Evolutionary conservation across 2,113 vertebrate species (phyloP), one percentile per base, ranked within the genome.

Genomic region (Tichodroma muraria): DNA sequence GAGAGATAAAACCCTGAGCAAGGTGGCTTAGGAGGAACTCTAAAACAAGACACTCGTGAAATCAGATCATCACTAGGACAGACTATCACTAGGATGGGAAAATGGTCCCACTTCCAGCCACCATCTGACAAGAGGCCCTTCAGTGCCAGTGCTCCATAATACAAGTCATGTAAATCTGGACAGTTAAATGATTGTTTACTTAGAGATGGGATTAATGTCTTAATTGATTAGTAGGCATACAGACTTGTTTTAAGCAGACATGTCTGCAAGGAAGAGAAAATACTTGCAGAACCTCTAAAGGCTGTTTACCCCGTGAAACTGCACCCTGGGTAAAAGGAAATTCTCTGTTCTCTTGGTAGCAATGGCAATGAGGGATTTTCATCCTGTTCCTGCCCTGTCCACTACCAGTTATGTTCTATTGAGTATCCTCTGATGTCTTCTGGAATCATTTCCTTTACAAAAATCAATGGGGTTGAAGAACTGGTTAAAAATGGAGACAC

Each of bases 311-410:
- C 3, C 4, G 18, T n/a, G 13, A 64, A 87, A 56, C 22, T 64
- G 9, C 10, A 33, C 28, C 18, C 20, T 53, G 49, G 21, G 6
- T 71, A 30, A 60, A 42, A 20, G 13, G 52, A 56, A 91, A 53
- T 37, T 15, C 5, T 30, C 49, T 11, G 2, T 84, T 68, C 37
- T 85, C 22, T 84, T 4, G 1, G 23, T 69, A 81, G 56, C 13
- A 61, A 38, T 1, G 5, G 27, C n/a, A 57, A 19, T 5, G 4
- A 12, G 18, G 12, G 10, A 49, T 1, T 1, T 37, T 76, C 24
- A 31, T 69, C 28, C 45, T 80, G 20, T 13, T 44, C 10, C 54
- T 28, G 3, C 27, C 31, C 24, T 72, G 8, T 21, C 22, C 37
- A 17, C 42, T 45, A 22, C 54, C 6, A 15, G 42, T 71, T 57